Conservation (phyloP, 1,140 invertebrate species). For the Sycobia sp. region DNA sequence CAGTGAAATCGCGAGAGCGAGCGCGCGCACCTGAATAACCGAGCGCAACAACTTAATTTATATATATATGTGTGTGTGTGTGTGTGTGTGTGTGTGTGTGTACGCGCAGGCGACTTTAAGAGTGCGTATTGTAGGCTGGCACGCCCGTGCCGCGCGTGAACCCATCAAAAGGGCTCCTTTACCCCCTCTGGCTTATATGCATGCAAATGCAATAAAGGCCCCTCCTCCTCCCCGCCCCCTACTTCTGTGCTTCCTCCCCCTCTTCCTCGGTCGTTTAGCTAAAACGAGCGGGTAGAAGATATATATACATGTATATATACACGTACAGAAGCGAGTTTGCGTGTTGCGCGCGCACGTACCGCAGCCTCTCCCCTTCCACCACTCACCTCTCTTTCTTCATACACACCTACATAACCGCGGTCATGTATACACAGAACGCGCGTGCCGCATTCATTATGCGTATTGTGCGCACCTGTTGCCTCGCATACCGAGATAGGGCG, state of each 20-base stretch:
- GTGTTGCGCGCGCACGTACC: no score
- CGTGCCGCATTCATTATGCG: slow-evolving; percentile 43
- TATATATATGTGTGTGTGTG: no score
- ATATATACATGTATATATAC: slow-evolving; percentile 6
- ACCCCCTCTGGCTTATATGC: slow-evolving; percentile 17
- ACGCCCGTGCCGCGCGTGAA: neutral
- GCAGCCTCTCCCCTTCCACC: no score
- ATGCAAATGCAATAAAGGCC: slow-evolving; percentile 33
- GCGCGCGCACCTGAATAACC: no score
- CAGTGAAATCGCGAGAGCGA: slow-evolving; percentile 23
- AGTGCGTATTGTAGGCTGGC: no score
- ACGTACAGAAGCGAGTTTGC: no score
- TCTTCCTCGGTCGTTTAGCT: neutral
- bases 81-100: no score
- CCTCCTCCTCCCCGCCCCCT: neutral
- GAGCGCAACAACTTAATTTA: slow-evolving; percentile 1
- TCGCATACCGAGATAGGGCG: slow-evolving; percentile 8
- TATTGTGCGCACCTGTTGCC: slow-evolving; percentile 53
- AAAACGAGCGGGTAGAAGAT: neutral
- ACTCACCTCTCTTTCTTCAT: no score
- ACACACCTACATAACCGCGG: no score
- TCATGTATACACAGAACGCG: no score
- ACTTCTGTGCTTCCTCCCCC: neutral
- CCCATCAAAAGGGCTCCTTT: slow-evolving; percentile 32
- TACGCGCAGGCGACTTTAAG: neutral